phyloP scores from a whole-genome alignment of 1,140 invertebrate genomes.

The Chlorops oryzae region DNA sequence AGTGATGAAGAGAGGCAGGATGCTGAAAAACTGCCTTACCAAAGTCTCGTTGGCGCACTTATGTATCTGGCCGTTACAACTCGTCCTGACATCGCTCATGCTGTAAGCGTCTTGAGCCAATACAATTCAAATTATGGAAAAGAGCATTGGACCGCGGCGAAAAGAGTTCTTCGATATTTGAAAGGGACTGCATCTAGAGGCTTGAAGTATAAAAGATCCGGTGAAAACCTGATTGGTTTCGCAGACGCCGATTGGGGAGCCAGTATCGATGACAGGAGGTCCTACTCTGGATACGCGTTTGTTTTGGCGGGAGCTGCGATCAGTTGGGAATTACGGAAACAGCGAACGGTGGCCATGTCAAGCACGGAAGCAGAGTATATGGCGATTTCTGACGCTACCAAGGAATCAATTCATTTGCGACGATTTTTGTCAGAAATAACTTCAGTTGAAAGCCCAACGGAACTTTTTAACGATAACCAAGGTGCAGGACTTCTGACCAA shows the following conservation, averaged over 20 bases:
- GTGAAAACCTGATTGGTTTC: conserved; percentile 28
- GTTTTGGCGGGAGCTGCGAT: conserved; percentile 33
- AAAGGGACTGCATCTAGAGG: conserved; percentile 29
- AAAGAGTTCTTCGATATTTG: no score
- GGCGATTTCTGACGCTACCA: conserved; percentile 37
- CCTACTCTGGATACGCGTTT: conserved; percentile 38
- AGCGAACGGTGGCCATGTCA: conserved; percentile 37
- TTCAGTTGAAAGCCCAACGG: conserved; percentile 38
- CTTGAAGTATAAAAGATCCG: conserved; percentile 2
- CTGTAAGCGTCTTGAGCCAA: conserved; percentile 33
- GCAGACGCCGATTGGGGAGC: conserved; percentile 17
- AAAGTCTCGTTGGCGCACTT: conserved; percentile 39
- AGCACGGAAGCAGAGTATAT: conserved; percentile 48
- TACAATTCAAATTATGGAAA: conserved; percentile 21
- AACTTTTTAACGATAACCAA: conserved; percentile 27
- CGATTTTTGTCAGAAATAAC: conserved; percentile 17
- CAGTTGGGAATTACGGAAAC: conserved; percentile 35
- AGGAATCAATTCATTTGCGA: conserved; percentile 43
- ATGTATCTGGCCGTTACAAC: conserved; percentile 37
- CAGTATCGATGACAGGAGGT: conserved; percentile 27
- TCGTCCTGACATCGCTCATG: conserved; percentile 46
- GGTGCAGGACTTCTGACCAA: conserved; percentile 24
- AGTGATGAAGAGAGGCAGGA: conserved; percentile 49
- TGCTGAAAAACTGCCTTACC: conserved; percentile 30
- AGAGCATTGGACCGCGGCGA: conserved; percentile 36